Evolutionary conservation across 2,888 invertebrate genomes (phyloP).

Genomic region (Notodonta ziczac): DNA sequence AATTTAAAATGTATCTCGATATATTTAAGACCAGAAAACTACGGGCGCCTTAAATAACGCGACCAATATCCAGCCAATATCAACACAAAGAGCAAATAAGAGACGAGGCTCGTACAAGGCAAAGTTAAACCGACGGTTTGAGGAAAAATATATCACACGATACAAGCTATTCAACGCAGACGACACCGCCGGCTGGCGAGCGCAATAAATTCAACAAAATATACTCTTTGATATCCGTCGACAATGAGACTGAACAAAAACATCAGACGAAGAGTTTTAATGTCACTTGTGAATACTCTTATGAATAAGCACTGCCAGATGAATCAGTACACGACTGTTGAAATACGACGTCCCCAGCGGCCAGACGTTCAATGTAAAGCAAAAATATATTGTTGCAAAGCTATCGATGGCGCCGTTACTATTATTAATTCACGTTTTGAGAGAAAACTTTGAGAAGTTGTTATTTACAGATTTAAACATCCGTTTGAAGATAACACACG

Average conservation of each 20-base stretch:
- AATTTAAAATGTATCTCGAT: background rate
- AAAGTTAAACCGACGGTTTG: constrained; percentile 40
- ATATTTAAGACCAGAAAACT: constrained; percentile 33
- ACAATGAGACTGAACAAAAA: constrained; percentile 70
- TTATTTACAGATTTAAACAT: background rate
- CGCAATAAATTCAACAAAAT: constrained; percentile 70
- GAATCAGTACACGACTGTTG: constrained; percentile 79
- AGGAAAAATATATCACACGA: constrained; percentile 59
- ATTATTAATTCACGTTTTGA: constrained; percentile 47
- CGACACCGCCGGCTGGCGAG: constrained; percentile 51
- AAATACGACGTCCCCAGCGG: constrained; percentile 71
- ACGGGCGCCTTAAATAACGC: constrained; percentile 28
- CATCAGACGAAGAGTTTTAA: constrained; percentile 74
- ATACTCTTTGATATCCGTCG: constrained; percentile 68
- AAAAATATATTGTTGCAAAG: constrained; percentile 66
- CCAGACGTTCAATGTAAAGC: constrained; percentile 63
- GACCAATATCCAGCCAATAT: constrained; percentile 47
- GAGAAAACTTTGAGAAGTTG: background rate
- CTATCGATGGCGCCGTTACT: constrained; percentile 64
- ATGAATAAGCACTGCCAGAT: constrained; percentile 73
- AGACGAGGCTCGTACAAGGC: constrained; percentile 34
- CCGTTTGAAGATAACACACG: background rate
- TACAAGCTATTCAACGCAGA: constrained; percentile 55
- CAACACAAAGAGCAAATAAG: constrained; percentile 45
- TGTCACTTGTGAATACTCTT: constrained; percentile 72